Base-by-base conservation (phyloP, 2,797 vertebrate genomes). In the Rhinella marina region DNA sequence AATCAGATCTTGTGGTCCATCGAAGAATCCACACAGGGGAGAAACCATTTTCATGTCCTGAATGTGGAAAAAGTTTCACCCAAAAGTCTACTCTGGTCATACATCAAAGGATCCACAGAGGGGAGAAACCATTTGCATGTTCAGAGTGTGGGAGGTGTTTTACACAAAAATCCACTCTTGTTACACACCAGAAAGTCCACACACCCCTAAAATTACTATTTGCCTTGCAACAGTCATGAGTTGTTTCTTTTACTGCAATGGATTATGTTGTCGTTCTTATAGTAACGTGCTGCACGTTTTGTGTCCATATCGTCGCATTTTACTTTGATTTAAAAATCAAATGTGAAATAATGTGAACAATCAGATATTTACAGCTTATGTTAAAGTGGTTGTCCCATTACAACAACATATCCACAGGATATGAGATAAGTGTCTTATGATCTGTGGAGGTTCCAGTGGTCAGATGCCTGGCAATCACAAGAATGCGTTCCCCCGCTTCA, bases 21-120 rank as follows among this genome's bases (percentile, higher is more conserved):
- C 70, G 23, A 4, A 78, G 85, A 57, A 86, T 86, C 27, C 85
- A 86, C 85, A 86, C 76, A 23, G 59, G 85, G 2, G 85, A 86
- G 48, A 86, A 76, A 21, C 85, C 85, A 14, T 86, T 76, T 23
- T 57, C 76, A n/a, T 86, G 85, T 70, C 11, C 21, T 27, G 73
- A 86, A 48, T 86, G 84, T 62, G 84, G 82, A 3, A 84, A 84
- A 84, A 70, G 64, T 72, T 84, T 84, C 21, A 72, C 52, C 27
- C 68, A 73, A 14, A 75, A 84, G 52, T 83, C 81, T n/a, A 68
- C 61, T 14, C 90, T 93, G 50, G 92, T 92, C 78, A 92, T 92
- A 77, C 93, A 94, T 77, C 92, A 92, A 90, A 92, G 93, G 88
- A 88, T 91, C 32, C 93, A 93, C 83, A 92, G 92, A 5, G 92